Evolutionary conservation across 2,797 vertebrate genomes (phyloP).

Genomic region (Dicrostonyx torquatus): DNA sequence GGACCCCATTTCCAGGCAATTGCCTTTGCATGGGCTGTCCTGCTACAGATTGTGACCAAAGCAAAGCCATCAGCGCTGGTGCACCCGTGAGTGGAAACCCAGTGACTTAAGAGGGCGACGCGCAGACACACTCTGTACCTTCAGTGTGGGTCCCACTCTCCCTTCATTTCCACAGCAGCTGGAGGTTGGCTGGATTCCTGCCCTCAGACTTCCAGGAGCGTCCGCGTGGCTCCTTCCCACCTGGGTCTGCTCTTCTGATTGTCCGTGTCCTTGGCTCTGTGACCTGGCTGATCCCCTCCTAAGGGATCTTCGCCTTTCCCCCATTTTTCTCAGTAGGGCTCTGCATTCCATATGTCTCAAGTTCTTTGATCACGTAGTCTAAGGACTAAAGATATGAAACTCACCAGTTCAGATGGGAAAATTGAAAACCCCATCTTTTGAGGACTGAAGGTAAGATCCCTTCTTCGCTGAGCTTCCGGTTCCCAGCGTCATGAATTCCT

Average conservation of each 20-base stretch:
- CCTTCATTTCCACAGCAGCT: slow-evolving; percentile 25
- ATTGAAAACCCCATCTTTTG: neutral
- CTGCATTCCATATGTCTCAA: neutral
- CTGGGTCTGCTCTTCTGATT: neutral
- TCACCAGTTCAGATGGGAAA: slow-evolving; percentile 50
- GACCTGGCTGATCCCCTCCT: slow-evolving; percentile 39
- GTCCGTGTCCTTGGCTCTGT: neutral
- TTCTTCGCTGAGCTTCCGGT: neutral
- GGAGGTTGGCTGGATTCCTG: neutral
- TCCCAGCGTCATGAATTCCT: neutral
- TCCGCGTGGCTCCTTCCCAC: neutral
- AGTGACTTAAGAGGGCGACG: neutral
- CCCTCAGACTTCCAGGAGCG: neutral
- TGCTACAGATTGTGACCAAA: slow-evolving; percentile 36
- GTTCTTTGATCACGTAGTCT: neutral
- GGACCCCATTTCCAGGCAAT: slow-evolving; percentile 13
- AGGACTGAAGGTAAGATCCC: slow-evolving; percentile 8
- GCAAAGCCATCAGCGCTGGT: neutral
- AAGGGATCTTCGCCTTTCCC: neutral
- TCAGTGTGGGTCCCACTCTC: neutral
- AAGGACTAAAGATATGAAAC: slow-evolving; percentile 27
- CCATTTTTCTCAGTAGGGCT: neutral
- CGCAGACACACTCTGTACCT: neutral
- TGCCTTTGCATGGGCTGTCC: slow-evolving; percentile 32
- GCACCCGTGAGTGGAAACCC: neutral